Conservation (phyloP, 2,113 vertebrate genomes). For the Mystacornis crossleyi region DNA sequence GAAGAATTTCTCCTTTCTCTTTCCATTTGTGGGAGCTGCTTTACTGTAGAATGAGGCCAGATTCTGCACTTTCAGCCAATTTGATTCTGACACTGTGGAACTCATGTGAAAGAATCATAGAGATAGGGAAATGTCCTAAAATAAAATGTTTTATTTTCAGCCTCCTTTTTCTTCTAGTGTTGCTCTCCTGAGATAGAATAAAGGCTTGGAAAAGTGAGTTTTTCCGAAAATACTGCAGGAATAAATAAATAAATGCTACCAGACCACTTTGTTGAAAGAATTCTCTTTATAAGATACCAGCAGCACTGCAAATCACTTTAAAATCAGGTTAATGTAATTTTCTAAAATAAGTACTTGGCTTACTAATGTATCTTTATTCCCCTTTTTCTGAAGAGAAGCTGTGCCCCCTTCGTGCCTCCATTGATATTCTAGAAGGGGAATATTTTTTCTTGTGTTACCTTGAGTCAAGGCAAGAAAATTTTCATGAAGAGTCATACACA, state of each 20-base stretch:
- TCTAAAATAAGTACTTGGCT: not conserved
- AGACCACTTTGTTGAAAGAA: not conserved
- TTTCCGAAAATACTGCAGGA: not conserved
- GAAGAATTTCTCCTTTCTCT: not conserved
- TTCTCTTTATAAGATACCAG: not conserved
- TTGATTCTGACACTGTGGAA: not conserved
- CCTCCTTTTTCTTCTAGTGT: not conserved
- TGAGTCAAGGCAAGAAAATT: not conserved
- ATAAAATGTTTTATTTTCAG: not conserved
- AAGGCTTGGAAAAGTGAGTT: not conserved
- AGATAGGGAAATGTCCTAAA: not conserved
- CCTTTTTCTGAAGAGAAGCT: constrained; percentile 21
- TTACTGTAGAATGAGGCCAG: not conserved
- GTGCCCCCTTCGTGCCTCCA: constrained; percentile 8
- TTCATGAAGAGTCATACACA: not conserved
- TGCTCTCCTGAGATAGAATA: not conserved
- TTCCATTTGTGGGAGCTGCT: not conserved
- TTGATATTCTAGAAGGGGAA: constrained; percentile 70
- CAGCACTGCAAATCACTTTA: not conserved
- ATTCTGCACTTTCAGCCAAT: not conserved
- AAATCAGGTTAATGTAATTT: not conserved
- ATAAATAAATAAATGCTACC: not conserved
- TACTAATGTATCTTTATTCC: not conserved
- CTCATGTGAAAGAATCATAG: not conserved
- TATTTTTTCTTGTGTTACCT: constrained; percentile 68